Evolutionary conservation across 2,888 invertebrate genomes (phyloP).

Genomic region (Protophormia terraenovae): DNA sequence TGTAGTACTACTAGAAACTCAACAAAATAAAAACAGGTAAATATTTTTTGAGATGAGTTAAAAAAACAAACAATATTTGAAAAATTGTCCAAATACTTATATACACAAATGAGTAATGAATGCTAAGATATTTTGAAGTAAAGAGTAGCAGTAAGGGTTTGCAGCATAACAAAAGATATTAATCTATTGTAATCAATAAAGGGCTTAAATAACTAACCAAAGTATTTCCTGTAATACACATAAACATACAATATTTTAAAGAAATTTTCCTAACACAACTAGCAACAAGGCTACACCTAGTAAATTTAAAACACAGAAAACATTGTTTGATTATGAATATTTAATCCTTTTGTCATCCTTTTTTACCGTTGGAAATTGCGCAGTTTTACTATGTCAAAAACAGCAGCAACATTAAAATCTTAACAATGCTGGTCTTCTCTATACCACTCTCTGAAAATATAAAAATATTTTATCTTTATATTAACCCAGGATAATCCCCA

Average conservation of each 20-base stretch:
- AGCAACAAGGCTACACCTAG: neutral
- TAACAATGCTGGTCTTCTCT: too few relatives aligned
- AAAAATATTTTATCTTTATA: conserved; percentile 24
- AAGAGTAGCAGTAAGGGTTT: conserved; percentile 60
- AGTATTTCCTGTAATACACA: conserved; percentile 48
- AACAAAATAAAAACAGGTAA: conserved; percentile 52
- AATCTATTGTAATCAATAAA: conserved; percentile 66
- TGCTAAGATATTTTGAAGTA: neutral
- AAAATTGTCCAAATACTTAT: conserved; percentile 23
- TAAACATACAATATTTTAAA: neutral
- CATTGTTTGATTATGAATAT: conserved; percentile 15
- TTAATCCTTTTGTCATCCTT: conserved; percentile 55
- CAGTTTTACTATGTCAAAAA: neutral
- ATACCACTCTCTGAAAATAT: too few relatives aligned
- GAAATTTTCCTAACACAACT: neutral
- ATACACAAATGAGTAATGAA: neutral
- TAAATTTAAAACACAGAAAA: neutral
- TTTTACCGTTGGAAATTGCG: conserved; percentile 39
- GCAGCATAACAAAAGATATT: conserved; percentile 50
- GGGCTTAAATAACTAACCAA: conserved; percentile 51
- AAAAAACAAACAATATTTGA: neutral
- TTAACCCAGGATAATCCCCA: conserved; percentile 37
- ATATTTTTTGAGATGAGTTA: neutral
- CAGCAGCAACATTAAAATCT: too few relatives aligned
- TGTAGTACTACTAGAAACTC: conserved; percentile 9